Evolutionary conservation across 2,797 vertebrate genomes (phyloP), one percentile per base, ranked within the genome.

Genomic region (Cyprinella venusta): DNA sequence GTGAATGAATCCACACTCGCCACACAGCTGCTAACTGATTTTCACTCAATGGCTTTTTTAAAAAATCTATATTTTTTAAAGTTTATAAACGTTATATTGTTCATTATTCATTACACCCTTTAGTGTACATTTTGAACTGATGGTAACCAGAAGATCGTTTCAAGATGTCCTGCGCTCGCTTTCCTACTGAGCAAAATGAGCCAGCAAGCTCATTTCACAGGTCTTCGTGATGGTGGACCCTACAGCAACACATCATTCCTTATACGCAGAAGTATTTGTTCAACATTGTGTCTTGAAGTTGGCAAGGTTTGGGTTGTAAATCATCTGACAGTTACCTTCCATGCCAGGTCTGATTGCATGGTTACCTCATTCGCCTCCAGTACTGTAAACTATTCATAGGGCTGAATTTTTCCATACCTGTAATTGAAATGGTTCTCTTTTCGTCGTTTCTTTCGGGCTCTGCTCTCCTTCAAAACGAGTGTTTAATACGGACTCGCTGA

Each of bases 341-440:
- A 65, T 40, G 69, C 69, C 71, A 69, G 70, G 80, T 83, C 76
- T 86, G 85, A 86, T 83, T 86, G 78, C 61, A 84, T 54, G 40
- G 81, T 85, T 71, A 45, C 76, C 63, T 83, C 81, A 83, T 80
- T 83, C 71, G 56, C 76, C 69, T 83, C 68, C 65, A 80, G 30
- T 76, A 68, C 70, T 85, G 82, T 85, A 85, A 83, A 74, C 71
- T 78, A 76, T 77, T 86, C 56, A 71, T 85, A 80, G 48, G 36
- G 40, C 67, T 67, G 70, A 80, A 56, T 84, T 86, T 70, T 82
- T 82, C 79, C 82, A n/a, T 56, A 86, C 74, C 69, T 86, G 76
- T 75, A 83, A 83, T 80, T 83, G 74, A 50, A 69, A 54, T 72
- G 18, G 19, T 65, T 42, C n/a, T 26, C 19, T 78, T 67, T 65